Base-by-base conservation (phyloP, 1,140 invertebrate genomes). In the Zaprionus davidi region DNA sequence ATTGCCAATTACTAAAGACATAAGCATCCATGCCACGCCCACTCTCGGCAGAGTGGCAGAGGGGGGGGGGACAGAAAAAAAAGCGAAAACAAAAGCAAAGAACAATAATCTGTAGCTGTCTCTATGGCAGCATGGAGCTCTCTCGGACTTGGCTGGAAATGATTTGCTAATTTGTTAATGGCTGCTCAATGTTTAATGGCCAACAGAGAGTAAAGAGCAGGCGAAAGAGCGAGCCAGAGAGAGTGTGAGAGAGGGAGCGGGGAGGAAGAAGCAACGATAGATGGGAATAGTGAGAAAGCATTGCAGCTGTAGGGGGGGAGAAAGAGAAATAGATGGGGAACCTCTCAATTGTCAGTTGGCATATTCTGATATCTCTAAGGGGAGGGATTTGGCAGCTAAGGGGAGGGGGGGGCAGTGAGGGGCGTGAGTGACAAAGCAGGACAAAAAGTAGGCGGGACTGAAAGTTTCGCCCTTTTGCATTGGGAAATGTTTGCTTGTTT, bases 131-230 rank as follows among this genome's bases (percentile, higher is more conserved):
- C 20, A 1, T 64, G 28, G 41, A 22, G 41, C 31, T 46, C n/a
- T 59, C 13, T 59, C 24, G 36, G 44, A 76, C 57, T 67, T 71
- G 67, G 56, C 62, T 44, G 44, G 44, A 65, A 76, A 76, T 76
- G 74, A 76, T 76, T 79, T 77, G 70, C 78, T 77, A 79, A 79
- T 79, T 79, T 79, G 78, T 79, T 79, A 79, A 79, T 79, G 78
- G 78, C 74, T 79, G 74, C 68, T 79, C 74, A 79, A 79, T 79
- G 78, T 77, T 79, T 79, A 77, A 79, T 79, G 78, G 72, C 74
- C 64, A 65, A 31, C 58, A 70, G 12, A 67, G 51, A 56, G n/a
- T 28, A 17, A 38, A 41, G 28, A 60, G 58, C 36, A 60, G 36
- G 17, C 44, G 3, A 15, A 11, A 58, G n/a, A 20, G n/a, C 2